phyloP scores from a whole-genome alignment of 2,113 vertebrate genomes.

The Noctilio leporinus region DNA sequence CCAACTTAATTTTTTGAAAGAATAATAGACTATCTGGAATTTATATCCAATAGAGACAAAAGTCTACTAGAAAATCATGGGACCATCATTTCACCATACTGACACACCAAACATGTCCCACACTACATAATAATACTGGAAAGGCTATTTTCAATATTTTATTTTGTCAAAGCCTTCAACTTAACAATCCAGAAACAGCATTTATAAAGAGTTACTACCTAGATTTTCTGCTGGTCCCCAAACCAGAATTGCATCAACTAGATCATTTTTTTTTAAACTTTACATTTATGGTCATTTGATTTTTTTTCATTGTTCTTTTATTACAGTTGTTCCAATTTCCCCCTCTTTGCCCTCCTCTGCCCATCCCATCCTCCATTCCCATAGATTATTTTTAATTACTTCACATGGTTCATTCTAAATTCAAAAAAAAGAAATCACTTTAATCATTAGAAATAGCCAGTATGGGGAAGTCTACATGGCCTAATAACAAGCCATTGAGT shows the following conservation, averaged over 20 bases:
- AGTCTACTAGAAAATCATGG: not conserved
- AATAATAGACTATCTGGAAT: not conserved
- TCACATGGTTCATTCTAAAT: not conserved
- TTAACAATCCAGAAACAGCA: not conserved
- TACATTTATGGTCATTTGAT: too few species aligned
- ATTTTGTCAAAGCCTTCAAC: not conserved
- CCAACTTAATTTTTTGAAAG: not conserved
- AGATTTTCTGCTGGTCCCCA: not conserved
- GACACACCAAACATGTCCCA: not conserved
- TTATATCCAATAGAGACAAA: not conserved
- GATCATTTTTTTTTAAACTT: not conserved
- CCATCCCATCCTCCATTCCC: too few species aligned
- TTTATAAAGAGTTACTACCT: not conserved
- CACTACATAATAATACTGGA: not conserved
- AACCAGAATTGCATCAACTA: not conserved
- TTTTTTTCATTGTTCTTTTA: too few species aligned
- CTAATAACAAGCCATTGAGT: not conserved
- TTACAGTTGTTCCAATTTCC: too few species aligned
- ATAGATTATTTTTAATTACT: not conserved
- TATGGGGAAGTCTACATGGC: not conserved
- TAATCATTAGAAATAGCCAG: not conserved
- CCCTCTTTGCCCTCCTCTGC: too few species aligned
- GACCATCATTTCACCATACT: not conserved
- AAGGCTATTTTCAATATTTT: not conserved
- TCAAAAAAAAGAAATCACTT: not conserved